Conservation (phyloP, 1,140 invertebrate genomes). For the Aphelinus atriplicis region DNA sequence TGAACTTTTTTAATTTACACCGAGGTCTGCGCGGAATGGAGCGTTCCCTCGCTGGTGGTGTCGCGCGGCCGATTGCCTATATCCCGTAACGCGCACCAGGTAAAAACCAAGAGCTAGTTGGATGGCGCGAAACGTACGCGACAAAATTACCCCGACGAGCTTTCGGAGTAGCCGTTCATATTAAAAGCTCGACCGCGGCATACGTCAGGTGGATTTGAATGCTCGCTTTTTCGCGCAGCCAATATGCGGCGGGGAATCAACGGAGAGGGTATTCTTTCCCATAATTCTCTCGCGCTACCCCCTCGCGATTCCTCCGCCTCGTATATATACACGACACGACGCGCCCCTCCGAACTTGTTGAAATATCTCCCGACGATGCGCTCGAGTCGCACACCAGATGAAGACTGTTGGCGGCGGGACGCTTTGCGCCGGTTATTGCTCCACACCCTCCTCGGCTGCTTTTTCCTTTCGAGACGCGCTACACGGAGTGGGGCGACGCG, state of each 20-base stretch:
- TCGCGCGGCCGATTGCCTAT: too few species aligned
- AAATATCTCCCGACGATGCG: not conserved
- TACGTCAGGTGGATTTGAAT: constrained; percentile 36
- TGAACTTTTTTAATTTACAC: too few species aligned
- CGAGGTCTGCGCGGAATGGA: too few species aligned
- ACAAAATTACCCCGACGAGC: constrained; percentile 28
- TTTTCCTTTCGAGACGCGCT: too few species aligned
- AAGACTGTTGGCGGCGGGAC: not conserved
- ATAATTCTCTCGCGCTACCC: constrained; percentile 10
- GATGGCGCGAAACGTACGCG: not conserved
- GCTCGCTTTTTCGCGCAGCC: constrained; percentile 13
- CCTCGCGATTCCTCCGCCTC: constrained; percentile 9
- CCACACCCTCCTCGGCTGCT: too few species aligned
- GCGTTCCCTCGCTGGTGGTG: not conserved
- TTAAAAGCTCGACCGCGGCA: constrained; percentile 33
- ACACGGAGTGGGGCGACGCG: too few species aligned
- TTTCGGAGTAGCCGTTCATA: constrained; percentile 10
- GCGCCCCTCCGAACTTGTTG: too few species aligned
- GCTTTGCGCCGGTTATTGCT: too few species aligned
- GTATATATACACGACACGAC: too few species aligned
- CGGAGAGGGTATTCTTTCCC: not conserved
- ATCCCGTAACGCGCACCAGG: too few species aligned
- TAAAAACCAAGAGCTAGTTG: too few species aligned
- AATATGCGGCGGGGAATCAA: not conserved
- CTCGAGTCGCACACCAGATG: not conserved